Evolutionary conservation across 1,140 invertebrate genomes (phyloP), one percentile per base, ranked within the genome.

Genomic region (Macrobrachium rosenbergii): DNA sequence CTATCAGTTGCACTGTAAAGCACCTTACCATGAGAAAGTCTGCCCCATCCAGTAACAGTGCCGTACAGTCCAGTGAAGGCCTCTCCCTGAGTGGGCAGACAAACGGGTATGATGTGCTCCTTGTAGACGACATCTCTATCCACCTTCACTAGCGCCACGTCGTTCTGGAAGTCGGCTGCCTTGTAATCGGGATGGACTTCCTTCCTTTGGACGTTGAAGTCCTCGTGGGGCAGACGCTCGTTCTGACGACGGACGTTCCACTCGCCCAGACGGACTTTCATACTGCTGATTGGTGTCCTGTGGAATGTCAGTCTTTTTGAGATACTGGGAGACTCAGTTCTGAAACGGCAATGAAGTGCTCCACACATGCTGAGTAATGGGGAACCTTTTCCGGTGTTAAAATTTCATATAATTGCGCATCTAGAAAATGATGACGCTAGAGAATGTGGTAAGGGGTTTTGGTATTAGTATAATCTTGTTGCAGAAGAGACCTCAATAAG

Each of bases 41-140:
- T 92, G 16, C 97, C 97, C 97, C 97, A 98, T 21, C 97, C 97
- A 0, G 96, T 96, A 0, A 98, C 97, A 0, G 96, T 98, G 16
- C 96, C 97, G 90, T 95, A 96, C 90, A 96, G 94, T 6, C 97
- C 97, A 0, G 95, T 94, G 43, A 98, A 92, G 91, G 96, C 96
- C 67, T 95, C 93, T 88, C 94, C 94, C 69, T 94, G 93, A 2
- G 94, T 94, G 37, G 96, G 96, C 86, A 97, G 91, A 92, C 96
- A 96, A 78, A 97, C 96, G 2, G 97, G 97, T 63, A 97, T 93
- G 83, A 98, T 97, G 91, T 98, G 96, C 90, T 98, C 96, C 91
- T 97, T 97, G 91, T 96, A 98, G 21, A 94, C 92, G 5, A 98
- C 96, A 63, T 95, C 94, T 77, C 94, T 93, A 83, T 96, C 95